Percentiles rank a stretch among this genome's conserved stretches.
Conservation (phyloP, 2,888 invertebrate genomes). For the Cylloceria caligata region DNA sequence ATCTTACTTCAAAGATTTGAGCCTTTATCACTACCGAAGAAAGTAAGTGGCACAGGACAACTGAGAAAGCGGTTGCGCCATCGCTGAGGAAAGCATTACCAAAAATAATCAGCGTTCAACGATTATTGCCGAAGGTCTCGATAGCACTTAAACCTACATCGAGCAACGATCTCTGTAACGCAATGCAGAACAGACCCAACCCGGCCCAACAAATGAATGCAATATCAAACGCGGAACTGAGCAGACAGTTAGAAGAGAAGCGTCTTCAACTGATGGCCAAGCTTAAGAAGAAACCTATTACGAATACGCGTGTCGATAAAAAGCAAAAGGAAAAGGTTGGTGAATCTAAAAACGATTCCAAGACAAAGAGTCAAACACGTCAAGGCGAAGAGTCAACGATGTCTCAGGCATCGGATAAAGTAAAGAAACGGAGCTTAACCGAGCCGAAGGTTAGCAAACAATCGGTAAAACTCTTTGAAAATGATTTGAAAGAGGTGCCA, state of each 20-base stretch:
- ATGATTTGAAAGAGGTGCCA: background rate
- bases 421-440: background rate
- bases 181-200: constrained; percentile 40
- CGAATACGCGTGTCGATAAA: background rate
- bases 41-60: background rate
- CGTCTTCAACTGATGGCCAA: constrained; percentile 77
- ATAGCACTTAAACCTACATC: constrained; percentile 48
- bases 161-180: constrained; percentile 37
- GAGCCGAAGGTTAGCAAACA: no score
- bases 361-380: background rate
- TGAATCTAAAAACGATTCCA: no score
- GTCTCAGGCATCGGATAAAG: background rate
- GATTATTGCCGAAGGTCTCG: constrained; percentile 61
- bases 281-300: constrained; percentile 62
- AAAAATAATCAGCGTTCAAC: constrained; percentile 70
- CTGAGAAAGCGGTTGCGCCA: background rate
- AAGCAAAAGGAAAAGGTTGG: constrained; percentile 11
- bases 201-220: constrained; percentile 2
- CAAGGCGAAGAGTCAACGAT: constrained; percentile 7
- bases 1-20: constrained; percentile 79
- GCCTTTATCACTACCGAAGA: constrained; percentile 72
- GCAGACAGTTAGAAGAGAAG: constrained; percentile 77
- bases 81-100: constrained; percentile 55
- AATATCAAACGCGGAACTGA: constrained; percentile 65
- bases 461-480: constrained; percentile 1